These are phyloP conservation scores for Porites lobata DNA, from an alignment of 92 coral and sea anemone species.

Conservation along the genomic window DNA sequence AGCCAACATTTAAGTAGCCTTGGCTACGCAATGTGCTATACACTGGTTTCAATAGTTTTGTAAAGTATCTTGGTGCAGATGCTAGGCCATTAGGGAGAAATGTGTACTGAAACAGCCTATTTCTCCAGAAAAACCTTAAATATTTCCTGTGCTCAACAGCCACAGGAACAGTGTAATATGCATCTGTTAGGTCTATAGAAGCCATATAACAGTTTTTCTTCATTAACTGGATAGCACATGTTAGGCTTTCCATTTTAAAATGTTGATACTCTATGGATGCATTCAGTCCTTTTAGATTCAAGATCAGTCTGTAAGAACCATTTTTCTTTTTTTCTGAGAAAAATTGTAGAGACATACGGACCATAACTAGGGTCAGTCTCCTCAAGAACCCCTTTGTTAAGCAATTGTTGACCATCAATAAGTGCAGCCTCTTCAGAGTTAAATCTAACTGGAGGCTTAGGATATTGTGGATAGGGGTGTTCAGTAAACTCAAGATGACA, in stretches of 20 bases:
- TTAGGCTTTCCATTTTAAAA: constrained; percentile 47
- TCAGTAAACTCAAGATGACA: neutral
- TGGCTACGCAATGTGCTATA: constrained; percentile 54
- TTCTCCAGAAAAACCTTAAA: constrained; percentile 25
- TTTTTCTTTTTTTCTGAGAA: constrained; percentile 39
- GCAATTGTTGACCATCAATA: constrained; percentile 16
- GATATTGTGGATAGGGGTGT: neutral
- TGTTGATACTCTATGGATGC: constrained; percentile 38
- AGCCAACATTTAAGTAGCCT: constrained; percentile 66
- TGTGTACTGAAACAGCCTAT: constrained; percentile 28
- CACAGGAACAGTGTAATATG: constrained; percentile 53
- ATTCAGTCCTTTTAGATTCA: constrained; percentile 50
- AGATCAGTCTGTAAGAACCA: constrained; percentile 51
- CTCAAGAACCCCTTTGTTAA: constrained; percentile 23
- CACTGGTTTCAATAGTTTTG: constrained; percentile 54
- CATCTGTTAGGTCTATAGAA: constrained; percentile 58
- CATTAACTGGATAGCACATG: constrained; percentile 36
- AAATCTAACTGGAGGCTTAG: neutral
- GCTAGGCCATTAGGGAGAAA: constrained; percentile 53
- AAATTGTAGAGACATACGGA: constrained; percentile 6
- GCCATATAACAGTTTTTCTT: constrained; percentile 31
- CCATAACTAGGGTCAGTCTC: neutral
- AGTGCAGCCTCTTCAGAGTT: constrained; percentile 9
- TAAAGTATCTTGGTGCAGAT: constrained; percentile 39
- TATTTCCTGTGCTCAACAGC: constrained; percentile 51